Conservation (phyloP, 1,140 invertebrate genomes). For the Musca domestica region DNA sequence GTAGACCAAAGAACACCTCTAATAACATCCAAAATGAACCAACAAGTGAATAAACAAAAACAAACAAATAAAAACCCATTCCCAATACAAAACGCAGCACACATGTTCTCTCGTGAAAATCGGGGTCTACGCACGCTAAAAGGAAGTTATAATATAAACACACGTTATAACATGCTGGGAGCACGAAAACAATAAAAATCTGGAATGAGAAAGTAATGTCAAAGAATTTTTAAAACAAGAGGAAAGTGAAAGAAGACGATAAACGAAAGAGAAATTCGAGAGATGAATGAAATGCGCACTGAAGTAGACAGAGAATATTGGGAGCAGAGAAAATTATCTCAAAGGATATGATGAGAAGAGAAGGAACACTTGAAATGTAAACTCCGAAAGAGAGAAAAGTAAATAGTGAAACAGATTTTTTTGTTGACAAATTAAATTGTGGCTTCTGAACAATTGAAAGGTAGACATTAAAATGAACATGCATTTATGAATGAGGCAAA, state of each 20-base stretch:
- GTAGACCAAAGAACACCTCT: too few species aligned
- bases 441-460: too few species aligned
- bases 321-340: neutral
- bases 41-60: conserved; percentile 4
- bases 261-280: neutral
- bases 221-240: conserved; percentile 1
- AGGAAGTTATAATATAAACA: conserved; percentile 19
- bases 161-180: neutral
- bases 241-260: neutral
- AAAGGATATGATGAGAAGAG: neutral
- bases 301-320: neutral
- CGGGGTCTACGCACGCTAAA: neutral
- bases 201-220: neutral
- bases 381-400: conserved; percentile 2
- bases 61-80: neutral
- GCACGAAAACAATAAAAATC: neutral
- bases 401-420: neutral
- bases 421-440: too few species aligned
- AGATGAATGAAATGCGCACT: neutral
- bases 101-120: neutral
- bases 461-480: too few species aligned
- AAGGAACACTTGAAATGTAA: neutral
- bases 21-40: conserved; percentile 2
- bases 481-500: too few species aligned
- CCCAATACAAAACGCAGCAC: too few species aligned